phyloP scores from a whole-genome alignment of 2,797 vertebrate genomes.

The Sebastolobus altivelis region DNA sequence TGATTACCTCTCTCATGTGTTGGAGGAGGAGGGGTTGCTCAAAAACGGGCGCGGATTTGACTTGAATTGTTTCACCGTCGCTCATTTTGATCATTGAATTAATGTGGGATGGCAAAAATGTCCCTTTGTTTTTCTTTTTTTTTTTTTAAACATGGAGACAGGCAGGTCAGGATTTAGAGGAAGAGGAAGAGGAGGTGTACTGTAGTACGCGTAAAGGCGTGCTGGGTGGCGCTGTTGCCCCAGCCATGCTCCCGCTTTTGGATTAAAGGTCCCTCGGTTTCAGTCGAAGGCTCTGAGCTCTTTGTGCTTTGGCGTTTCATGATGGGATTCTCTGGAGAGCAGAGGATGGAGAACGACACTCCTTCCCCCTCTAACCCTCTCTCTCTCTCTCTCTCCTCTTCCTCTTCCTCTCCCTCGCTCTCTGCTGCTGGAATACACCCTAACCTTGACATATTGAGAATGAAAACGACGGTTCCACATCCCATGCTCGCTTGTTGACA shows the following conservation, averaged over 20 bases:
- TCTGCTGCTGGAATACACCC: constrained; percentile 73
- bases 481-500: constrained; percentile 79
- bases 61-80: constrained; percentile 38
- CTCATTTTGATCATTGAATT: constrained; percentile 73
- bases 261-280: constrained; percentile 77
- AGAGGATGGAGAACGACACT: constrained; percentile 81
- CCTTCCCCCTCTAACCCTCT: constrained; percentile 70
- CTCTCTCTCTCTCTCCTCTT: constrained; percentile 29
- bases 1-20: constrained; percentile 60
- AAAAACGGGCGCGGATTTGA: constrained; percentile 11
- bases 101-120: constrained; percentile 21
- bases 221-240: constrained; percentile 81
- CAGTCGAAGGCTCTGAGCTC: constrained; percentile 78
- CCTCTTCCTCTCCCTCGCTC: constrained; percentile 38
- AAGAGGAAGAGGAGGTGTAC: constrained; percentile 24
- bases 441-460: constrained; percentile 82
- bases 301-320: constrained; percentile 82
- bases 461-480: constrained; percentile 80
- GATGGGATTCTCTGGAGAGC: constrained; percentile 85
- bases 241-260: constrained; percentile 51
- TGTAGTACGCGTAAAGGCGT: constrained; percentile 28
- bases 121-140: constrained; percentile 12
- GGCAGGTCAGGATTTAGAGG: constrained; percentile 44
- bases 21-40: not conserved
- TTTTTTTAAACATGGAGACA: not conserved